Conservation (phyloP, 2,113 vertebrate species). For the Nothobranchius kuhntae region DNA sequence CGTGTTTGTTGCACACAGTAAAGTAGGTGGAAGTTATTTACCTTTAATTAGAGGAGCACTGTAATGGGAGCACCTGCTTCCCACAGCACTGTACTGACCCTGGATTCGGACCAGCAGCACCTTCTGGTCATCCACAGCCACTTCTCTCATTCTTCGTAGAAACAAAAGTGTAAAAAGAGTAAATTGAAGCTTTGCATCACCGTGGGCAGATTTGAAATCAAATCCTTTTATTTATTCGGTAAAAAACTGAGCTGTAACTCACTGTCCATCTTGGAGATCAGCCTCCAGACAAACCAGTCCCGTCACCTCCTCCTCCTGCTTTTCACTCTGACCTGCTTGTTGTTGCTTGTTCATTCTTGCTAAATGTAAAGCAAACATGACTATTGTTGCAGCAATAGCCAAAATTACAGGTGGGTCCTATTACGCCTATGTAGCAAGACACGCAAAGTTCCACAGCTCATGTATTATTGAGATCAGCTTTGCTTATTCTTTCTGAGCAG, state of each 20-base stretch:
- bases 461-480: not conserved
- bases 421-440: no score
- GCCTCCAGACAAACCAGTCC: conserved; percentile 80
- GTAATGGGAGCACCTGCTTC: conserved; percentile 85
- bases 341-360: conserved; percentile 21
- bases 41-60: conserved; percentile 85
- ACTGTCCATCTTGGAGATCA: conserved; percentile 87
- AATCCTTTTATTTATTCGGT: not conserved
- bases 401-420: not conserved
- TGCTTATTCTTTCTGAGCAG: no score
- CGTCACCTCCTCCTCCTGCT: conserved; percentile 55
- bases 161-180: not conserved
- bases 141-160: conserved; percentile 82
- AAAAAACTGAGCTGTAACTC: conserved; percentile 50
- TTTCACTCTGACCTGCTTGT: conserved; percentile 16
- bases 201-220: not conserved
- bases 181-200: not conserved
- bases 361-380: not conserved
- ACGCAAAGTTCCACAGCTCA: no score
- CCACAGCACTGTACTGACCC: conserved; percentile 82
- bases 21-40: conserved; percentile 36
- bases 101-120: conserved; percentile 81
- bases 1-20: not conserved
- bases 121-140: conserved; percentile 73
- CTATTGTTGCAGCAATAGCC: not conserved